phyloP scores from a whole-genome alignment of 2,797 vertebrate genomes.

The Mareca penelope region DNA sequence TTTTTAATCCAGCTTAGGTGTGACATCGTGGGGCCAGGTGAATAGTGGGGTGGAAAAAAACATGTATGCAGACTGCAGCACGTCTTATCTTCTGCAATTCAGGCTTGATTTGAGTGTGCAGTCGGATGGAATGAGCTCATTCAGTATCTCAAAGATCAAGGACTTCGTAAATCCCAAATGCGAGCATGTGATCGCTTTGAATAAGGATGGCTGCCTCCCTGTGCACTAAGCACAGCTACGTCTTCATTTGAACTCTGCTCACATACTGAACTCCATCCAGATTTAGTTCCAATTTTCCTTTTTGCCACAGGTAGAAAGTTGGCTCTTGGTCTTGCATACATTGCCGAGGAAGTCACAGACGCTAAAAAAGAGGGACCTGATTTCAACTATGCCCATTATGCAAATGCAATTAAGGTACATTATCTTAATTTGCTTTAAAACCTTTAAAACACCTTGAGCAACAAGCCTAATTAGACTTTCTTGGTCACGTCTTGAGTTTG shows the following conservation, averaged over 20 bases:
- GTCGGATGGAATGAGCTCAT: constrained; percentile 32
- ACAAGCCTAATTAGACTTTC: constrained; percentile 37
- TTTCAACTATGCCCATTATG: constrained; percentile 60
- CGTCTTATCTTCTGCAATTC: constrained; percentile 12
- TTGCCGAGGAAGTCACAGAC: neutral
- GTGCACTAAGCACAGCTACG: neutral
- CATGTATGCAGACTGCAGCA: neutral
- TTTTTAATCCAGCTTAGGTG: constrained; percentile 37
- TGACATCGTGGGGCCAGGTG: constrained; percentile 33
- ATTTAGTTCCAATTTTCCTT: neutral
- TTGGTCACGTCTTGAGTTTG: neutral
- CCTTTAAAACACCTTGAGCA: constrained; percentile 60
- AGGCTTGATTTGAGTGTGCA: constrained; percentile 12
- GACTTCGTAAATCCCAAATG: constrained; percentile 40
- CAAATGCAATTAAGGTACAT: constrained; percentile 60
- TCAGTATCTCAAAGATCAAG: neutral
- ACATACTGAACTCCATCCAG: neutral
- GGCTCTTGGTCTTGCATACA: neutral
- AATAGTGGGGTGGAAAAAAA: neutral
- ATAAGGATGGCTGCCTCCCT: constrained; percentile 12
- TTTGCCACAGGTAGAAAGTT: constrained; percentile 40
- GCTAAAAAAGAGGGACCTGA: constrained; percentile 3
- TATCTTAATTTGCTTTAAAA: constrained; percentile 63
- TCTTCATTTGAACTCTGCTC: constrained; percentile 39
- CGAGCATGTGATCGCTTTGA: neutral